These are phyloP conservation scores for Azemiops feae DNA, from an alignment of 2,113 vertebrate genomes.

Conservation along the genomic window DNA sequence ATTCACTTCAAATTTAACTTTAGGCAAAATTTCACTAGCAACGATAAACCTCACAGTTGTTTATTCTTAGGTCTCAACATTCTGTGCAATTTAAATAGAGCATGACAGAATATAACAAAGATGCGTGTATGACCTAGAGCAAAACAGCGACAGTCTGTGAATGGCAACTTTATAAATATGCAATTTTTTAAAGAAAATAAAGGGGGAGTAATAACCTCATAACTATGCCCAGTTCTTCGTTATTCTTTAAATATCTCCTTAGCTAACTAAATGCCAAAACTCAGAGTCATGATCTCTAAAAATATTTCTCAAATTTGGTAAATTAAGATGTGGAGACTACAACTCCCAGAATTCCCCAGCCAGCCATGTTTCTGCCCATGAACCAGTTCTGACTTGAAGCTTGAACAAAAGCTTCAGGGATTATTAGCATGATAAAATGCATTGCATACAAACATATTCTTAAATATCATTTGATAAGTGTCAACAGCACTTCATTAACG, in stretches of 20 bases:
- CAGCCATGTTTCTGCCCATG: neutral
- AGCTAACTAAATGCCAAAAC: slow-evolving; percentile 3
- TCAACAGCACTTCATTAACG: neutral
- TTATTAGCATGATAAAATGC: neutral
- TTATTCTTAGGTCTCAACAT: neutral
- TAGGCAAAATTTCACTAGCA: neutral
- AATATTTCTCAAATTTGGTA: neutral
- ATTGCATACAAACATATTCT: neutral
- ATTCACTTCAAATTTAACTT: neutral
- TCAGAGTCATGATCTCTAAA: neutral
- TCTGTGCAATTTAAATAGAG: slow-evolving; percentile 9
- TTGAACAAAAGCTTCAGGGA: neutral
- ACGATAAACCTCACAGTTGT: neutral
- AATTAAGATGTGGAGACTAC: neutral
- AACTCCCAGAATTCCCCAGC: neutral
- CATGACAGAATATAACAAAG: slow-evolving; percentile 1
- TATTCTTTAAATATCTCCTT: neutral
- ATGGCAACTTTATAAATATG: slow-evolving; percentile 6
- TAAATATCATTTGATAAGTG: neutral
- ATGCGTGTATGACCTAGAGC: neutral
- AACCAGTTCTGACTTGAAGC: neutral
- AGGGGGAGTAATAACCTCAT: neutral
- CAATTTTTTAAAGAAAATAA: neutral
- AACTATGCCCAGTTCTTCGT: neutral
- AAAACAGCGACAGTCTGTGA: neutral